Evolutionary conservation across 2,888 invertebrate genomes (phyloP), one percentile per base, ranked within the genome.

Genomic region (Diplolepis rosae): DNA sequence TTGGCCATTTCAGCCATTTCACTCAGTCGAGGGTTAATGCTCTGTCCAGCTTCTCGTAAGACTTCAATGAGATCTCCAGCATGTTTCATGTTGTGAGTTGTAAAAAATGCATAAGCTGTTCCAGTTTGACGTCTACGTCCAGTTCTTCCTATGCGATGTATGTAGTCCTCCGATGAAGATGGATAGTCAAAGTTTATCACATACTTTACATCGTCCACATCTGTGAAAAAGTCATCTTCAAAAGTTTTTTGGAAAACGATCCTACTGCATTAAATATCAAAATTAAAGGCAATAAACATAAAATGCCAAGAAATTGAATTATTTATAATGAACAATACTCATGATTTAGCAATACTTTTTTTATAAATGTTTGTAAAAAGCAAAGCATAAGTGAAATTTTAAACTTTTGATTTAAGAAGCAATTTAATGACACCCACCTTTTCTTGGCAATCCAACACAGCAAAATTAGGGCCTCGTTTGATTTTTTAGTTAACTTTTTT

Each of bases 111-210:
- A 89, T 97, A 98, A 6, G 98, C 96, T 75, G 97, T 97, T 82
- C 96, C 97, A 80, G 94, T 95, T 82, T 94, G 93, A 85, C 94
- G 93, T 71, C 95, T 94, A 69, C 98, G 92, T 39, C 96, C 98
- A 56, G 98, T 98, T 82, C 98, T 93, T 71, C 98, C 98, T 89
- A 98, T 98, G 77, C 98, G 94, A 90, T 98, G 98, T 84, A 98
- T 96, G 86, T 98, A 98, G 89, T 98, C 98, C 88, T 98, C 98
- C 66, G 96, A 96, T 67, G 96, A 96, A 89, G 96, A 96, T 69
- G 98, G 98, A 90, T 96, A 98, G 91, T 98, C 98, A 91, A 95
- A 97, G 91, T 98, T 98, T 88, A 98, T 96, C 75, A 98, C 98
- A 90, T 95, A 97, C 90, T 96, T 97, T 84, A 98, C 96, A 88